Evolutionary conservation across 2,797 vertebrate species (phyloP).

Genomic region (Eulemur mongoz): DNA sequence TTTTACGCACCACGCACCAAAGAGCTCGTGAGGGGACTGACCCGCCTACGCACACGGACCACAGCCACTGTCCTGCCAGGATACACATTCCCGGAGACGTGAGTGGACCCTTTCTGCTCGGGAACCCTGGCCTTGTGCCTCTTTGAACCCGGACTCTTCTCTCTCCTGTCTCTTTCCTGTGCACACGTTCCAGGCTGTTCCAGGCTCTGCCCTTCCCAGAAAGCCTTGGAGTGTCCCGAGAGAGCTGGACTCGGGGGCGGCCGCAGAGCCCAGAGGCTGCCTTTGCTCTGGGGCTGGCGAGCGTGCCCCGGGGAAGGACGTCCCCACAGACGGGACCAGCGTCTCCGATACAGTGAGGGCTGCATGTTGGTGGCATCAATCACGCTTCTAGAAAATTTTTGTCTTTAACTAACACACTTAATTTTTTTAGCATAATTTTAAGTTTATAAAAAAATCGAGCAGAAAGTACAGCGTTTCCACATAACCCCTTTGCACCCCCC

Average conservation of each 20-base stretch:
- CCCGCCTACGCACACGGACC: accelerated
- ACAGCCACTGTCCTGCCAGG: accelerated
- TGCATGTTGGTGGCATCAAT: accelerated
- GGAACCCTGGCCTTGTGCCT: accelerated
- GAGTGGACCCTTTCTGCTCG: accelerated
- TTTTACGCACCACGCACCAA: accelerated
- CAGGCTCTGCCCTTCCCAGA: background rate
- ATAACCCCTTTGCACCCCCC: no score
- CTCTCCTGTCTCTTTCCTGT: background rate
- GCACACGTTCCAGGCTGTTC: background rate
- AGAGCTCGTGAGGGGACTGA: background rate
- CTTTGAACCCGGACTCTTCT: background rate
- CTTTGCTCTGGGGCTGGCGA: background rate
- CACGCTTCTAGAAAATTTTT: no score
- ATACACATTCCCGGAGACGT: background rate
- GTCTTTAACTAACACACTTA: background rate
- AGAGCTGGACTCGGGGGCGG: background rate
- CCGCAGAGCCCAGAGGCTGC: accelerated
- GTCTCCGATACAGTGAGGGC: accelerated
- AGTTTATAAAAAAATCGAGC: background rate
- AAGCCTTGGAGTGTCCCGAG: background rate
- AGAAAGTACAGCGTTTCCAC: background rate
- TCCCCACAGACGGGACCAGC: accelerated
- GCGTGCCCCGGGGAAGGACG: background rate
- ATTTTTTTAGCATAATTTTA: background rate